A percentile compares a stretch with the other conserved stretches of the same genome.
These are phyloP conservation scores for Pseudomugil gertrudae DNA, from an alignment of 2,797 vertebrate species.

Conservation along the genomic window DNA sequence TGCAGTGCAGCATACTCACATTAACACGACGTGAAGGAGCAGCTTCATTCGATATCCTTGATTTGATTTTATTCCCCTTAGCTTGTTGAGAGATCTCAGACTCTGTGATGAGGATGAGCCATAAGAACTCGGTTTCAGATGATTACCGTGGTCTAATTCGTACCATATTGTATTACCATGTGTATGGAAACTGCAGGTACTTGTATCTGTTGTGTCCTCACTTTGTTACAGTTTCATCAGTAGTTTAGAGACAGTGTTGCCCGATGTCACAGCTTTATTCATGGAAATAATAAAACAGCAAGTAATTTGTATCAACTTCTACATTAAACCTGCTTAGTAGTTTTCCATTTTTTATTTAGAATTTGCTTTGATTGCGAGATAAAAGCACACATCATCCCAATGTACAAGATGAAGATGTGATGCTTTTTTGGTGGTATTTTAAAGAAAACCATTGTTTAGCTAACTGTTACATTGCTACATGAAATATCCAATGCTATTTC, in stretches of 20 bases:
- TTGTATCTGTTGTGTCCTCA: conserved; percentile 37
- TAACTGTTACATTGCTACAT: not conserved
- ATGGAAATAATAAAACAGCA: not conserved
- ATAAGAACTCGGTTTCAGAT: conserved; percentile 37
- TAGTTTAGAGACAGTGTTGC: conserved; percentile 20
- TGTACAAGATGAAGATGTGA: not conserved
- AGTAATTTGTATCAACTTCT: not conserved
- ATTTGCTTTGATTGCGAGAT: not conserved
- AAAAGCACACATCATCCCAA: not conserved
- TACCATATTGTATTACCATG: conserved; percentile 56
- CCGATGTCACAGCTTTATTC: conserved; percentile 10
- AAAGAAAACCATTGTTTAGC: not conserved
- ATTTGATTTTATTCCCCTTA: conserved; percentile 56
- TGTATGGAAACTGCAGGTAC: conserved; percentile 45
- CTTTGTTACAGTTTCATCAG: conserved; percentile 38
- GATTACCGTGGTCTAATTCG: conserved; percentile 51
- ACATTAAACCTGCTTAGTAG: not conserved
- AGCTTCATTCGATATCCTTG: conserved; percentile 56
- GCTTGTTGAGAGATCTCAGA: conserved; percentile 34
- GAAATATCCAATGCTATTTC: not conserved
- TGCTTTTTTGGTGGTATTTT: not conserved
- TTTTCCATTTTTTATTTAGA: not conserved
- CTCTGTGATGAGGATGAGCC: conserved; percentile 41
- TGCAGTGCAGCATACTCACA: conserved; percentile 7
- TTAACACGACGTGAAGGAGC: conserved; percentile 21